These are phyloP conservation scores for Chymomyza procnemis DNA, from an alignment of 2,888 invertebrate genomes.

Conservation along the genomic window DNA sequence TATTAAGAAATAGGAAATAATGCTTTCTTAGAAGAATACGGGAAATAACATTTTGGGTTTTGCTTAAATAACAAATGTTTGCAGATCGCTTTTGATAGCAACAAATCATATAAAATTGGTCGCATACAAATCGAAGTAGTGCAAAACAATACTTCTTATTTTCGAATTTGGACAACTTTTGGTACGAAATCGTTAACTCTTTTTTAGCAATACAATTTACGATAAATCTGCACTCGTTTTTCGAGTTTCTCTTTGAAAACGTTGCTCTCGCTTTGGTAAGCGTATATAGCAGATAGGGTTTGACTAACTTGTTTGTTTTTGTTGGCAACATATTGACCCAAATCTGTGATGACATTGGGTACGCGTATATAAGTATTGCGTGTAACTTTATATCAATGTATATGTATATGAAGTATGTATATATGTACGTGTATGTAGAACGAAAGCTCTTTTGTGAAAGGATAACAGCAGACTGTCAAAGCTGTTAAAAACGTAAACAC, in stretches of 20 bases:
- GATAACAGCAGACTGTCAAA: constrained; percentile 58
- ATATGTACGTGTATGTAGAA: background rate
- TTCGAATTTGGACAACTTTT: too few relatives aligned
- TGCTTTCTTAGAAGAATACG: too few relatives aligned
- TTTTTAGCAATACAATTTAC: too few relatives aligned
- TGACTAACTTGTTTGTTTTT: constrained; percentile 20
- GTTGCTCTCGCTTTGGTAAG: background rate
- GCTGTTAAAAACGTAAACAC: constrained; percentile 71
- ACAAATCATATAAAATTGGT: too few relatives aligned
- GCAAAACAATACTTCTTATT: too few relatives aligned
- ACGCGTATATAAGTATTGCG: constrained; percentile 22
- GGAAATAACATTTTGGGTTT: too few relatives aligned
- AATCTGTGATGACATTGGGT: constrained; percentile 58
- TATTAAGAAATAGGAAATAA: too few relatives aligned
- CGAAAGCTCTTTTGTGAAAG: constrained; percentile 25
- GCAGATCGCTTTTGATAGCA: too few relatives aligned
- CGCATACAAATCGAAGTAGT: too few relatives aligned
- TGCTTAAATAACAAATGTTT: too few relatives aligned
- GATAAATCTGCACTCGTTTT: too few relatives aligned
- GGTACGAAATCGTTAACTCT: too few relatives aligned
- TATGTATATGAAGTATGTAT: constrained; percentile 19
- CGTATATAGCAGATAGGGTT: background rate
- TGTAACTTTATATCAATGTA: constrained; percentile 40
- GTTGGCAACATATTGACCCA: constrained; percentile 57
- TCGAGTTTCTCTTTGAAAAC: background rate